A percentile compares a stretch with the other conserved stretches of the same genome.
These are phyloP conservation scores for Halichoerus grypus DNA, from an alignment of 2,113 vertebrate species.

Conservation along the genomic window DNA sequence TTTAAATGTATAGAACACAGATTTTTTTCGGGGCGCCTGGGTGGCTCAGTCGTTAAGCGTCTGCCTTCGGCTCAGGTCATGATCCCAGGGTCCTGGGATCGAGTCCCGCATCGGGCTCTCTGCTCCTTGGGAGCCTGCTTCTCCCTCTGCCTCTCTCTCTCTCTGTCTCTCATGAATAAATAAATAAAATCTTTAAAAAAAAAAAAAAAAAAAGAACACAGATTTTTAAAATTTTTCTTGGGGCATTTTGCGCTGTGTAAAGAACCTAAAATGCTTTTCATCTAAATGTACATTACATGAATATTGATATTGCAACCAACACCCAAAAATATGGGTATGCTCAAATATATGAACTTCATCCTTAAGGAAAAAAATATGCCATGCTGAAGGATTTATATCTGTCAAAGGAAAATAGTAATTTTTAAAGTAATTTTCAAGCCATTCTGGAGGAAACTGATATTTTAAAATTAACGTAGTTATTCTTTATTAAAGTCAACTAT, in stretches of 20 bases:
- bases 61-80: no score
- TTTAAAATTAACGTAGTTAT: neutral
- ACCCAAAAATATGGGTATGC: neutral
- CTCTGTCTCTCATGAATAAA: no score
- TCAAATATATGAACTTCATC: neutral
- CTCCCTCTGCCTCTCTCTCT: no score
- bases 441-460: neutral
- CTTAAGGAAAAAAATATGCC: neutral
- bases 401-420: neutral
- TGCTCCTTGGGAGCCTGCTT: no score
- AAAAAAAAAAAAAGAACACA: neutral
- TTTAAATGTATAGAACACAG: neutral
- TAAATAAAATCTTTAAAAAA: no score
- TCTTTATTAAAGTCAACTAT: neutral
- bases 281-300: neutral
- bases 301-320: neutral
- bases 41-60: no score
- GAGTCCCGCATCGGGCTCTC: no score
- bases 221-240: neutral
- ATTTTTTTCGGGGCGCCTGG: neutral
- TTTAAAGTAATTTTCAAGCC: neutral
- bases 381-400: neutral
- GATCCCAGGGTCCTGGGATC: no score
- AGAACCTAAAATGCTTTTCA: neutral
- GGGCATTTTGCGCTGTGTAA: neutral